These are phyloP conservation scores for Tapirus indicus DNA, from an alignment of 2,797 vertebrate species.

Conservation along the genomic window DNA sequence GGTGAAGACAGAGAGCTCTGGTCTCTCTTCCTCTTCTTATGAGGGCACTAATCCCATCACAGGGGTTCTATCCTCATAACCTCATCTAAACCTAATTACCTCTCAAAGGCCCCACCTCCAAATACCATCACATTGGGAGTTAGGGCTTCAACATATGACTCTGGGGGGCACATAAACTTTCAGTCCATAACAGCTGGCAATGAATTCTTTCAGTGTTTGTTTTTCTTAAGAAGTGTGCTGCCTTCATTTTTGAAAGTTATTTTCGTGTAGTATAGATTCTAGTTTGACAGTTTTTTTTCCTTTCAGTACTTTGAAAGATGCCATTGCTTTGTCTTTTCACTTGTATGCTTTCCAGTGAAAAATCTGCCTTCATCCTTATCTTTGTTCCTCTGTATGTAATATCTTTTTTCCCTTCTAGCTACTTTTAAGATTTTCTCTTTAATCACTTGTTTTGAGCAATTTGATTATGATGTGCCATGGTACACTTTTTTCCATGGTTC, in stretches of 20 bases:
- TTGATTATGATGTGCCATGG: background rate
- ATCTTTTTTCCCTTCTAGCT: background rate
- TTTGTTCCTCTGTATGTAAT: background rate
- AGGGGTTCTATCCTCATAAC: too few species aligned
- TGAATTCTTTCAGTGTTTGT: background rate
- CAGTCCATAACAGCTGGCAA: background rate
- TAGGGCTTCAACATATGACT: too few species aligned
- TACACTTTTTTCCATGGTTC: constrained; percentile 3
- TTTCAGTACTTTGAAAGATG: background rate
- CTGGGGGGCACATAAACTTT: background rate
- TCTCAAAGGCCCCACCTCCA: too few species aligned
- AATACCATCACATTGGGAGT: background rate
- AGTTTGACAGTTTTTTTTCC: background rate
- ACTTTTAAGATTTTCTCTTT: background rate
- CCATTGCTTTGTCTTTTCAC: background rate
- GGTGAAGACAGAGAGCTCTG: background rate
- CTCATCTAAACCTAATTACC: too few species aligned
- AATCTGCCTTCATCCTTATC: background rate
- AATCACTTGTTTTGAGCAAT: background rate
- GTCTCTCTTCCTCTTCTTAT: background rate
- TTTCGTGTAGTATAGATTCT: background rate
- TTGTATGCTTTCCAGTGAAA: background rate
- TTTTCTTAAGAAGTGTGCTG: background rate
- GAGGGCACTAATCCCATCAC: too few species aligned
- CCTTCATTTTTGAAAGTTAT: constrained; percentile 9